Evolutionary conservation across 2,797 vertebrate species (phyloP).

Genomic region (Hydrophis major): DNA sequence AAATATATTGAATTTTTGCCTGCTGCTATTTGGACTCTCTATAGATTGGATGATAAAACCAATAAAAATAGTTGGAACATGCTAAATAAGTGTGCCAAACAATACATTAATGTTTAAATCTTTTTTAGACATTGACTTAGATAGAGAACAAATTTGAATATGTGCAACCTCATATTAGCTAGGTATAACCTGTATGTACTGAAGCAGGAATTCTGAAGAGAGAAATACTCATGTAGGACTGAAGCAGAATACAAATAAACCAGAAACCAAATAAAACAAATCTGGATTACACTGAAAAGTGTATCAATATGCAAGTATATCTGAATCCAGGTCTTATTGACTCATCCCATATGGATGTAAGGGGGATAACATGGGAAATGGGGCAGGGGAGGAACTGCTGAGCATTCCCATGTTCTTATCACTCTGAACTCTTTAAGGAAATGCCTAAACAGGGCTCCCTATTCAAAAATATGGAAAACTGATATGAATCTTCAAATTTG

Average conservation of each 20-base stretch:
- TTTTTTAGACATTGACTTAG: background rate
- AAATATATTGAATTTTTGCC: background rate
- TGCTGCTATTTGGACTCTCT: background rate
- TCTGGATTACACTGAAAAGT: background rate
- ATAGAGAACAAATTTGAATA: background rate
- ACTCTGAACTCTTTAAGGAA: background rate
- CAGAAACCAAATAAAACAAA: background rate
- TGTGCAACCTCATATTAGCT: background rate
- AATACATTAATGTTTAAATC: background rate
- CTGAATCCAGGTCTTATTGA: background rate
- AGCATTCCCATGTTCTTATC: background rate
- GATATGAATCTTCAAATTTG: background rate
- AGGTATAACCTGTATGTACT: background rate
- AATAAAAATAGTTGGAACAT: background rate
- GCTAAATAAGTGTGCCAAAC: background rate
- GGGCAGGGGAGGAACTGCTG: too few relatives aligned
- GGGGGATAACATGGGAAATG: background rate
- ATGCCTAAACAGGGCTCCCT: background rate
- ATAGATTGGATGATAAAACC: background rate
- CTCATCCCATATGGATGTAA: background rate
- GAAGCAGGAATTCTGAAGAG: background rate
- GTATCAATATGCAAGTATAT: background rate
- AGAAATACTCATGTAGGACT: background rate
- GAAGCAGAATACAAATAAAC: background rate
- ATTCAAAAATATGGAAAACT: background rate